These are phyloP conservation scores for Hymenopus coronatus DNA, from an alignment of 2,888 invertebrate species.

Conservation along the genomic window DNA sequence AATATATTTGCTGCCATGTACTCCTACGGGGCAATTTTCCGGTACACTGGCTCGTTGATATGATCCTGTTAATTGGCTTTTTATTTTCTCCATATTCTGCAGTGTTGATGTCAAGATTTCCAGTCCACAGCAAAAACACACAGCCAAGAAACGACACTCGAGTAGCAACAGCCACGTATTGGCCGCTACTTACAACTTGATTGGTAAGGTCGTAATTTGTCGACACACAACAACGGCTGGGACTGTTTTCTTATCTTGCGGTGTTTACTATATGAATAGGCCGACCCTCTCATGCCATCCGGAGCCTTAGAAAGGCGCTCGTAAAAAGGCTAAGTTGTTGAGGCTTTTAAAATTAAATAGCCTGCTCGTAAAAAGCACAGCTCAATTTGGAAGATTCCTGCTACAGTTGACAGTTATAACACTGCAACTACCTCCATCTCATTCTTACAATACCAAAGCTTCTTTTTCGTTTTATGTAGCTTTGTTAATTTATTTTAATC, in stretches of 20 bases:
- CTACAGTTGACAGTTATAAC: conserved; percentile 3
- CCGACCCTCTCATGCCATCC: neutral
- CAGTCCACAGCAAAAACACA: too few relatives aligned
- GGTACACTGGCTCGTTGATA: too few relatives aligned
- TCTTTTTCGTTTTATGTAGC: neutral
- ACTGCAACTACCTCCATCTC: neutral
- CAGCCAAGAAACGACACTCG: neutral
- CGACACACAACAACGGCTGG: neutral
- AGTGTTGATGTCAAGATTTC: too few relatives aligned
- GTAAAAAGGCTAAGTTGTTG: conserved; percentile 14
- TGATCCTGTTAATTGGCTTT: too few relatives aligned
- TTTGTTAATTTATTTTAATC: neutral
- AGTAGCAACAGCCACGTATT: neutral
- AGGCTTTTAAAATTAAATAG: conserved; percentile 19
- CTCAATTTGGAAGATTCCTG: conserved; percentile 14
- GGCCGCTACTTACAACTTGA: neutral
- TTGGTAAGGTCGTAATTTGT: neutral
- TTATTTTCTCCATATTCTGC: too few relatives aligned
- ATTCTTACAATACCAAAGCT: neutral
- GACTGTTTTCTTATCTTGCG: neutral
- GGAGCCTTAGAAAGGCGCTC: neutral
- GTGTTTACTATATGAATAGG: neutral
- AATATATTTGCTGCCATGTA: too few relatives aligned
- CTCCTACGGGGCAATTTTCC: too few relatives aligned
- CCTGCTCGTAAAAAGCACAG: conserved; percentile 16